Evolutionary conservation across 1,140 invertebrate genomes (phyloP).

Genomic region (Steinernema feltiae): DNA sequence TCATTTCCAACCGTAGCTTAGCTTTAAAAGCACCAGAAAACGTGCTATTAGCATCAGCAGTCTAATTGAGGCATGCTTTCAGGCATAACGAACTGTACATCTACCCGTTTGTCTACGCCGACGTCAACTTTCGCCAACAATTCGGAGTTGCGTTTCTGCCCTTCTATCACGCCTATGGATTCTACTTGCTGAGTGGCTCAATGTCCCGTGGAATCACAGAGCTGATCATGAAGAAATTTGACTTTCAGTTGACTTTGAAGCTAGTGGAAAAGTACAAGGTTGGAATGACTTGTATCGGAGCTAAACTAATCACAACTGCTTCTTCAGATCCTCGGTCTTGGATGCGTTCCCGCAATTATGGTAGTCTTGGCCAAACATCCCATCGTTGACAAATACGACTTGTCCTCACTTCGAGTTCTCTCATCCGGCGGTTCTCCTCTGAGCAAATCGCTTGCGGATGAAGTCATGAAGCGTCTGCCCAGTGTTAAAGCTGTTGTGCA

Average conservation of each 20-base stretch:
- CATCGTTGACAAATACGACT: constrained; percentile 54
- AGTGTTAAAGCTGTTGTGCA: background rate
- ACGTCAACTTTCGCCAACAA: constrained; percentile 58
- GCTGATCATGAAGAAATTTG: constrained; percentile 72
- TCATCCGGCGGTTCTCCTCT: constrained; percentile 56
- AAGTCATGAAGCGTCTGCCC: constrained; percentile 40
- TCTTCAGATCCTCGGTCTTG: background rate
- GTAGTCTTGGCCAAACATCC: constrained; percentile 58
- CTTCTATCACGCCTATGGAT: constrained; percentile 78
- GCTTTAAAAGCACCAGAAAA: background rate
- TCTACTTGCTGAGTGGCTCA: constrained; percentile 60
- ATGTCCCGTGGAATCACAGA: constrained; percentile 66
- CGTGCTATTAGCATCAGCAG: background rate
- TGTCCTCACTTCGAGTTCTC: constrained; percentile 36
- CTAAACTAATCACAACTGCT: background rate
- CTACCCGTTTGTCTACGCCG: background rate
- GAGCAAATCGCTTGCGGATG: constrained; percentile 40
- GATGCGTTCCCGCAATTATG: constrained; percentile 46
- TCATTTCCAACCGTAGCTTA: no score
- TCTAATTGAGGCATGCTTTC: constrained; percentile 19
- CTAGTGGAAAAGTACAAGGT: constrained; percentile 67
- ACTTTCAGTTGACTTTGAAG: constrained; percentile 66
- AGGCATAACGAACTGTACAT: constrained; percentile 20
- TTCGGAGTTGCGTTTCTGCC: constrained; percentile 67
- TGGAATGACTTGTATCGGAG: constrained; percentile 16